Base-by-base conservation (phyloP, 2,797 vertebrate genomes). In the Thalassophryne amazonica region DNA sequence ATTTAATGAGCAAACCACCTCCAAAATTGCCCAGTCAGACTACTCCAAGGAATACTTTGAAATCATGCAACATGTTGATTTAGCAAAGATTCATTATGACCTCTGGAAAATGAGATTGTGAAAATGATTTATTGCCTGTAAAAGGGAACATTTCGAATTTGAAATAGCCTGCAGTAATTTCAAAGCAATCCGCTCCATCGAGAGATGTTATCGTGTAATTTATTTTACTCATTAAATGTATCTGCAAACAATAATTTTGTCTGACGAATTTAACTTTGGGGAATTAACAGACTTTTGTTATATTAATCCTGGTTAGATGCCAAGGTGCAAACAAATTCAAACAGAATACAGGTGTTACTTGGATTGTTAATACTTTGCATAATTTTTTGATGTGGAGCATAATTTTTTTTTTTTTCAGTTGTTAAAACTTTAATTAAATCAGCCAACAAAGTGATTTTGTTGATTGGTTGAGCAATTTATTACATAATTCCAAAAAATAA, bases 1-100 rank as follows among this genome's bases (percentile, higher is more conserved):
- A 85, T 72, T 76, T 79, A 84, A 83, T 76, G 61, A 61, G 50
- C 55, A 78, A 81, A 83, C 67, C 68, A 73, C 71, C 80, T 73
- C 68, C 66, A 73, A 70, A 62, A 57, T 47, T 50, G 23, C 61
- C 71, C 61, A 60, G 72, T 67, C 54, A 67, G 67, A 75, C 32
- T 1, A 8, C 59, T 74, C 74, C 69, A 2, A 59, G 60, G 69
- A 69, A 56, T 58, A 54, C 41, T 67, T 68, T 69, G 34, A 70
- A 69, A 80, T 48, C 6, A 27, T 59, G 41, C 47, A 75, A 69
- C 67, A 66, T 80, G 74, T 73, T 84, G 73, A 75, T 75, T 48
- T 69, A 79, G 72, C 74, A 74, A 73, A 78, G 69, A 84, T 76
- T 80, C 73, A 75, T 79, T 70, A 56, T 49, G 53, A 64, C 67